Conservation (phyloP, 2,797 vertebrate genomes). For the Kryptopterus vitreolus region DNA sequence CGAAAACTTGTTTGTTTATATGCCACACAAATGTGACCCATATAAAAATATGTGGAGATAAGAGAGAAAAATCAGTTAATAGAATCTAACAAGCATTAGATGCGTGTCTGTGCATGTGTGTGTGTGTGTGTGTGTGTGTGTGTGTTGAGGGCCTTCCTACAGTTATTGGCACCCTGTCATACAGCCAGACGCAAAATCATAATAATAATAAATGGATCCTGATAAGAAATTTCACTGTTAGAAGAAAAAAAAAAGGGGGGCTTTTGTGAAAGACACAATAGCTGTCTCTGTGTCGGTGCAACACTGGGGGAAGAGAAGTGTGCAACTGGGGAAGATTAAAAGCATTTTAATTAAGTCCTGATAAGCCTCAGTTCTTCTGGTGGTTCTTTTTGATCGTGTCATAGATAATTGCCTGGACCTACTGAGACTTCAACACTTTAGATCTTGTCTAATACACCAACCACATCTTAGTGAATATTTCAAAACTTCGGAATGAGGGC, state of each 20-base stretch:
- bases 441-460: conserved; percentile 17
- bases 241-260: no score
- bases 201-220: conserved; percentile 7
- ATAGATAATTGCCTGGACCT: conserved; percentile 39
- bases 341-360: conserved; percentile 40
- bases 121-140: neutral
- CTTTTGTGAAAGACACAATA: conserved; percentile 28
- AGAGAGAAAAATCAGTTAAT: neutral
- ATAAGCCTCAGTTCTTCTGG: conserved; percentile 42
- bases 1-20: neutral
- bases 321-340: conserved; percentile 36
- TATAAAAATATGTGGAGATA: conserved; percentile 6
- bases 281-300: neutral
- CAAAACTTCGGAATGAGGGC: neutral
- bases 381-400: conserved; percentile 15
- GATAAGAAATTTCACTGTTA: neutral
- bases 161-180: neutral
- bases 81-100: neutral
- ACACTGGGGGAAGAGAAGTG: conserved; percentile 9
- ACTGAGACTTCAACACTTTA: conserved; percentile 35
- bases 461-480: neutral
- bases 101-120: neutral
- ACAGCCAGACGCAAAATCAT: neutral
- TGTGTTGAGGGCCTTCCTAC: neutral
- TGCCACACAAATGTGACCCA: conserved; percentile 1